Conservation (phyloP, 2,113 vertebrate species). For the Ellobius talpinus region DNA sequence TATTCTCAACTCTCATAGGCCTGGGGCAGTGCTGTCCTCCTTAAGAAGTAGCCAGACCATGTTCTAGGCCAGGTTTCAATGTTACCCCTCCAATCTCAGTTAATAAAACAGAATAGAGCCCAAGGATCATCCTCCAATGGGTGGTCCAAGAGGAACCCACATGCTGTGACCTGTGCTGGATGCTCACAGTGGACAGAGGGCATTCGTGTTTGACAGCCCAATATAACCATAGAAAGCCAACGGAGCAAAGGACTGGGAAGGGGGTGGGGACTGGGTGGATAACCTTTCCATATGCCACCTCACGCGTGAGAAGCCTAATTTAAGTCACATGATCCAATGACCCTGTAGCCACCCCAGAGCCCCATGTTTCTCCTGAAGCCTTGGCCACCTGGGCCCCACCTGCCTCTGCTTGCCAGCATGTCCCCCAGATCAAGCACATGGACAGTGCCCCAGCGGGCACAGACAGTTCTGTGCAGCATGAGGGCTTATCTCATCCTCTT, state of each 20-base stretch:
- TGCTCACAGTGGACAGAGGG: neutral
- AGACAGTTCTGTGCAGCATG: no score
- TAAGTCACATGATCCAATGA: neutral
- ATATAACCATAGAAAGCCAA: neutral
- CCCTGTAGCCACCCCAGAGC: neutral
- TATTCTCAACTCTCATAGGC: neutral
- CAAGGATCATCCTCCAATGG: neutral
- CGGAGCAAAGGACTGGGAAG: neutral
- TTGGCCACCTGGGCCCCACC: neutral
- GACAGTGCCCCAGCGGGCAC: neutral
- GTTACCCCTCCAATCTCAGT: neutral
- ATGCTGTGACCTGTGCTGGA: neutral
- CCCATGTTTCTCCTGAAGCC: neutral
- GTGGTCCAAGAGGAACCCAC: neutral
- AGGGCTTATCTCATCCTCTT: neutral
- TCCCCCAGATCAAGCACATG: no score
- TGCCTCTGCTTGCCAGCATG: no score
- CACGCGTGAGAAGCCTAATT: neutral
- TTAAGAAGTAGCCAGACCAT: neutral
- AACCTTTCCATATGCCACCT: neutral
- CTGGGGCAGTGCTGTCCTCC: neutral
- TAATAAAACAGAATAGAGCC: neutral
- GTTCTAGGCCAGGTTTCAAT: neutral
- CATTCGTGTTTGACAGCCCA: neutral
- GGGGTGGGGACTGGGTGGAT: neutral